Conservation (phyloP, 2,888 invertebrate species). For the Ennomos erosarius region DNA sequence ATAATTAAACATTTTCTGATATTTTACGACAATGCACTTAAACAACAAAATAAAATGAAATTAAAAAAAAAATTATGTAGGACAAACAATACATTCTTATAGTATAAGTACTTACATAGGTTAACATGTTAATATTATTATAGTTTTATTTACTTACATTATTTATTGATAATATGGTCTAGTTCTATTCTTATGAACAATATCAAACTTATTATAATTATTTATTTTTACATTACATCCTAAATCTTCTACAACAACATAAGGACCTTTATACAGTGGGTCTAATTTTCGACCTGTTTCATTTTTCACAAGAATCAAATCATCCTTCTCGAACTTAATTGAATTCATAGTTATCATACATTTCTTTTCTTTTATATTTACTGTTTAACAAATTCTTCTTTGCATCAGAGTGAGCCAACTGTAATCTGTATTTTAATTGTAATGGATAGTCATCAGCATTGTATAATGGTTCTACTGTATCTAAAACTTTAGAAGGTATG, state of each 20-base stretch:
- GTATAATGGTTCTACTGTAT: constrained; percentile 6
- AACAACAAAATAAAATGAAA: too few species aligned
- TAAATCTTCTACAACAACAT: constrained; percentile 5
- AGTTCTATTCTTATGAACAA: constrained; percentile 5
- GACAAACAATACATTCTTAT: too few species aligned
- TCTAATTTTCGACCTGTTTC: constrained; percentile 4
- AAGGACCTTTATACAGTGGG: background rate
- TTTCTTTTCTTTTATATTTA: constrained; percentile 1
- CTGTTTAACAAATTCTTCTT: background rate
- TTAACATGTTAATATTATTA: too few species aligned
- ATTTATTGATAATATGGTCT: background rate
- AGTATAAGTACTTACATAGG: too few species aligned
- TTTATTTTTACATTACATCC: background rate
- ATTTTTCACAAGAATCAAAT: constrained; percentile 2
- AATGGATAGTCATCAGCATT: constrained; percentile 1
- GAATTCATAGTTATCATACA: background rate
- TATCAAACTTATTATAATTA: background rate
- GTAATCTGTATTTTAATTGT: constrained; percentile 6
- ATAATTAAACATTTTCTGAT: too few species aligned
- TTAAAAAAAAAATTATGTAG: too few species aligned
- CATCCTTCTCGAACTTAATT: too few species aligned
- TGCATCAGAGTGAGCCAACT: background rate
- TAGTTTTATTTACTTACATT: too few species aligned
- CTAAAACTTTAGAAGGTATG: background rate
- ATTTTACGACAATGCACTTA: too few species aligned